A percentile compares a stretch with the other conserved stretches of the same genome.
Evolutionary conservation across 2,888 invertebrate species (phyloP).

Genomic region (Pollenia griseotomentosa): DNA sequence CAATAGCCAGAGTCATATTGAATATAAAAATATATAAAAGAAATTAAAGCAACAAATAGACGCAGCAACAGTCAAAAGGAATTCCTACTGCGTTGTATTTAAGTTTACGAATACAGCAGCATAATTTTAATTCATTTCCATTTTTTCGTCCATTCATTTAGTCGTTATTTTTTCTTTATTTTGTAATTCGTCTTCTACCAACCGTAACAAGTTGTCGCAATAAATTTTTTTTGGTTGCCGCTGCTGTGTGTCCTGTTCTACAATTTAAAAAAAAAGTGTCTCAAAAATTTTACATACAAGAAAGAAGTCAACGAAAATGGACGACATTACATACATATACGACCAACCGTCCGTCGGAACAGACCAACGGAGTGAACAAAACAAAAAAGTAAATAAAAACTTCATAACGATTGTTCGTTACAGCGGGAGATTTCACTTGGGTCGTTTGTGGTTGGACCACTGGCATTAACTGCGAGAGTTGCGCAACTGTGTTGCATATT

Average conservation of each 20-base stretch:
- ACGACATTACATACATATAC: slow-evolving; percentile 14
- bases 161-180: slow-evolving; percentile 31
- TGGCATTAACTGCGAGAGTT: slow-evolving; percentile 54
- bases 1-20: slow-evolving; percentile 50
- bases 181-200: slow-evolving; percentile 76
- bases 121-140: slow-evolving; percentile 64
- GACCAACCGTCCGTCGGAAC: slow-evolving; percentile 35
- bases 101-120: slow-evolving; percentile 40
- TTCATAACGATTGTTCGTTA: slow-evolving; percentile 70
- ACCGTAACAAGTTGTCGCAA: slow-evolving; percentile 78
- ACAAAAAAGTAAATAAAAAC: slow-evolving; percentile 44
- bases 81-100: slow-evolving; percentile 59
- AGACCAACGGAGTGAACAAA: slow-evolving; percentile 49
- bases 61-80: slow-evolving; percentile 62
- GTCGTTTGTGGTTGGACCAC: slow-evolving; percentile 69
- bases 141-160: slow-evolving; percentile 30
- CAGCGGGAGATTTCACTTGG: slow-evolving; percentile 69
- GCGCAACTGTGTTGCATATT: slow-evolving; percentile 65
- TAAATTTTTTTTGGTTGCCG: slow-evolving; percentile 67
- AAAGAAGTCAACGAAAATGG: slow-evolving; percentile 55
- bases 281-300: slow-evolving; percentile 56
- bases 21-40: slow-evolving; percentile 18
- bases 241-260: slow-evolving; percentile 57
- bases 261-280: slow-evolving; percentile 57
- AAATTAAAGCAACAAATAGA: slow-evolving; percentile 39